phyloP scores from a whole-genome alignment of 2,797 vertebrate genomes.

The Melanotaenia trifasciata region DNA sequence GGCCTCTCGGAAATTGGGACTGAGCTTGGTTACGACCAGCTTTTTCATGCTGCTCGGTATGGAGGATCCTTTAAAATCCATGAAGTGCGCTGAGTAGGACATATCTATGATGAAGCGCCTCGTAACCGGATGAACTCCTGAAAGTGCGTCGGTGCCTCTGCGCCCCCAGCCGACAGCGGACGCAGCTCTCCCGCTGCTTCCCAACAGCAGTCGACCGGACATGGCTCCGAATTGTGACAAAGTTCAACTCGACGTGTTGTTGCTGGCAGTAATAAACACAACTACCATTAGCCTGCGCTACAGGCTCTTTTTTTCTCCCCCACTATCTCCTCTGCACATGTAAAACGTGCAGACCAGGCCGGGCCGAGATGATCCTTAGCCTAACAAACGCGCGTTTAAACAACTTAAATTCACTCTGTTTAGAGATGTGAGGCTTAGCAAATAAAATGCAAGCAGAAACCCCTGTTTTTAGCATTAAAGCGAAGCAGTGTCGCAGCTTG shows the following conservation, averaged over 20 bases:
- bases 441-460: slow-evolving; percentile 3
- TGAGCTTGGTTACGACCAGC: slow-evolving; percentile 90
- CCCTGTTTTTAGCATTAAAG: slow-evolving; percentile 33
- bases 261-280: slow-evolving; percentile 28
- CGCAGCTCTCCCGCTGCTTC: slow-evolving; percentile 43
- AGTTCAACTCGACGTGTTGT: slow-evolving; percentile 70
- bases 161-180: slow-evolving; percentile 40
- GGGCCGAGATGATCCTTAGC: slow-evolving; percentile 9
- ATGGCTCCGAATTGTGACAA: slow-evolving; percentile 72
- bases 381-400: slow-evolving; percentile 12
- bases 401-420: background rate
- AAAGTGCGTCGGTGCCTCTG: slow-evolving; percentile 62
- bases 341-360: slow-evolving; percentile 31
- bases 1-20: slow-evolving; percentile 89
- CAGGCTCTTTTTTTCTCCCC: slow-evolving; percentile 16
- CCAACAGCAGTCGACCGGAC: slow-evolving; percentile 45
- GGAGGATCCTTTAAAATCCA: slow-evolving; percentile 92
- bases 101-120: slow-evolving; percentile 88
- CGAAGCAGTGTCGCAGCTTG: slow-evolving; percentile 52
- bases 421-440: background rate
- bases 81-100: slow-evolving; percentile 94
- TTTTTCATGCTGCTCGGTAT: slow-evolving; percentile 91
- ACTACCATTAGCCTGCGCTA: slow-evolving; percentile 62
- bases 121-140: slow-evolving; percentile 55
- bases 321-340: background rate